These are phyloP conservation scores for Polymixis flavicincta DNA, from an alignment of 2,888 invertebrate genomes.

Conservation along the genomic window DNA sequence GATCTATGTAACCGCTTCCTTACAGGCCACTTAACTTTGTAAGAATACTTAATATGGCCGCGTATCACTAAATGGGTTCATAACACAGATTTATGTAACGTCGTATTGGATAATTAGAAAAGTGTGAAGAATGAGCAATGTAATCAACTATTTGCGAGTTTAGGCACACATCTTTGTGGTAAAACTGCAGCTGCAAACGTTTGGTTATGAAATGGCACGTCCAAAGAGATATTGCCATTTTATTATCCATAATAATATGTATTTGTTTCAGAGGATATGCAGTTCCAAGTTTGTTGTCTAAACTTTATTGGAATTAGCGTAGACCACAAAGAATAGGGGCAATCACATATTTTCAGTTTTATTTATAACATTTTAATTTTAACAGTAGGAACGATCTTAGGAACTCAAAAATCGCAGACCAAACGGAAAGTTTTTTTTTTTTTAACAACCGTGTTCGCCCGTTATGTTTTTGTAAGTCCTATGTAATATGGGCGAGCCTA, in stretches of 20 bases:
- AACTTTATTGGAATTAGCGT: not conserved
- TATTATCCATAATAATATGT: not conserved
- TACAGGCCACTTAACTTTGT: constrained; percentile 25
- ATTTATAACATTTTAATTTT: no score
- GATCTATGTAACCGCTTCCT: not conserved
- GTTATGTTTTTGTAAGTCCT: no score
- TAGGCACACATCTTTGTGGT: not conserved
- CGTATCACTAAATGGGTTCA: constrained; percentile 43
- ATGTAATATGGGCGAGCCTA: no score
- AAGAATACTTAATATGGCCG: constrained; percentile 32
- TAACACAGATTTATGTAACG: constrained; percentile 52
- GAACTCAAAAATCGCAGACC: not conserved
- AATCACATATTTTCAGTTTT: no score
- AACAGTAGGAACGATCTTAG: no score
- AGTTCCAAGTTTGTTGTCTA: not conserved
- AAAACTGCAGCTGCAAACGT: not conserved
- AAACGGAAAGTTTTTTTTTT: no score
- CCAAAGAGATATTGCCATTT: not conserved
- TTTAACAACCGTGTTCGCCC: no score
- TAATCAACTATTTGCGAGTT: constrained; percentile 6
- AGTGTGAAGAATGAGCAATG: constrained; percentile 9
- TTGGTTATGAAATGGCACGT: not conserved
- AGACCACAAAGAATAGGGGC: not conserved
- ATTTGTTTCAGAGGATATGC: not conserved
- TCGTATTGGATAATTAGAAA: constrained; percentile 39